Percentiles rank a stretch among this genome's conserved stretches.
These are phyloP conservation scores for Phaedon cochleariae DNA, from an alignment of 2,888 invertebrate genomes.

Conservation along the genomic window DNA sequence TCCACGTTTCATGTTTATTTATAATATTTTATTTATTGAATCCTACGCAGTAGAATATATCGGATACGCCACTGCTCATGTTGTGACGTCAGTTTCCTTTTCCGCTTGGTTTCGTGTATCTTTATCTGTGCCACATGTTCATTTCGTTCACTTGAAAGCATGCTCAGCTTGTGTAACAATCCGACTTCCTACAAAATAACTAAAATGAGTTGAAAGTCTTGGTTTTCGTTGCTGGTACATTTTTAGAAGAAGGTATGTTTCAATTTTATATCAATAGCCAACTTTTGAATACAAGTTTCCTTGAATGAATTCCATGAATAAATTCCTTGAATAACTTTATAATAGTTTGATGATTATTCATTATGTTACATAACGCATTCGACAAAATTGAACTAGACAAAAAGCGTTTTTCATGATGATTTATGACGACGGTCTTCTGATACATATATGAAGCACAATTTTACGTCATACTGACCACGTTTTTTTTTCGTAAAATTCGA, in stretches of 20 bases:
- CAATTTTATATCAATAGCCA: not conserved
- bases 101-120: not conserved
- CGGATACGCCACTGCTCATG: no score
- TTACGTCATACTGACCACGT: slow-evolving; percentile 42
- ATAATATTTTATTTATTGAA: no score
- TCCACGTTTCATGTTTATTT: no score
- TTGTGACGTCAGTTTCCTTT: not conserved
- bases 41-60: no score
- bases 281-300: not conserved
- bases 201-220: not conserved
- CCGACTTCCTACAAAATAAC: not conserved
- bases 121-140: no score
- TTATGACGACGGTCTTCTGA: slow-evolving; percentile 56
- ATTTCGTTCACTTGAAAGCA: not conserved
- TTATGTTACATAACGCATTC: no score
- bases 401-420: slow-evolving; percentile 43
- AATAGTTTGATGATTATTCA: no score
- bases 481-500: not conserved
- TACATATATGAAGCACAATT: slow-evolving; percentile 45
- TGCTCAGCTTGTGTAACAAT: not conserved
- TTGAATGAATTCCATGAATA: no score
- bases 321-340: no score
- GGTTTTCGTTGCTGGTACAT: not conserved
- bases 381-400: not conserved
- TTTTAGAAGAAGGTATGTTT: not conserved